Percentiles rank a stretch among this genome's conserved stretches.
Conservation (phyloP, 2,888 invertebrate species). For the Oxyteleia sp. region DNA sequence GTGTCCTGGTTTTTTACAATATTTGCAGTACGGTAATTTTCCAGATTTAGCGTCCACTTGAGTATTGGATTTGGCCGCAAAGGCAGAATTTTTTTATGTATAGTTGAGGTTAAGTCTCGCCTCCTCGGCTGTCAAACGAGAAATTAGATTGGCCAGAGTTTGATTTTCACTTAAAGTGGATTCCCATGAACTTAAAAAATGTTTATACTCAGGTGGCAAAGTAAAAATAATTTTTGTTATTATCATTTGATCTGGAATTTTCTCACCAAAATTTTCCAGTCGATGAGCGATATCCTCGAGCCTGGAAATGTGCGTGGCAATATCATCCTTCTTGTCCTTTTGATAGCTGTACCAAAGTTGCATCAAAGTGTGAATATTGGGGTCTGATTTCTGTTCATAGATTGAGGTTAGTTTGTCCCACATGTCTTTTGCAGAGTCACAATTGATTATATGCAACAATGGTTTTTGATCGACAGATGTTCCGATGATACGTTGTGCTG, state of each 20-base stretch:
- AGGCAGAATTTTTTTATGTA: too few species aligned
- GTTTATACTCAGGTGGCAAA: constrained; percentile 43
- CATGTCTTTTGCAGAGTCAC: constrained; percentile 77
- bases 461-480: constrained; percentile 73
- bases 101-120: too few species aligned
- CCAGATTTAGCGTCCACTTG: constrained; percentile 21
- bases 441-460: constrained; percentile 77
- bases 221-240: constrained; percentile 74
- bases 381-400: constrained; percentile 78
- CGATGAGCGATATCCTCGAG: constrained; percentile 67
- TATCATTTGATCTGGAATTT: constrained; percentile 55
- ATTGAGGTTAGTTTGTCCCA: constrained; percentile 77
- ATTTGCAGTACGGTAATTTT: constrained; percentile 58
- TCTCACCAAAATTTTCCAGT: constrained; percentile 56
- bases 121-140: constrained; percentile 46
- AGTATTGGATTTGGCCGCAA: too few species aligned
- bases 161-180: constrained; percentile 28
- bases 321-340: constrained; percentile 57
- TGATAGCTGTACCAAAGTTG: constrained; percentile 71
- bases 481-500: constrained; percentile 77
- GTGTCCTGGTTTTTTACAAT: constrained; percentile 65
- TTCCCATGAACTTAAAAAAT: constrained; percentile 69
- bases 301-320: constrained; percentile 72
- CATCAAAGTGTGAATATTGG: constrained; percentile 73
- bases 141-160: constrained; percentile 41